These are phyloP conservation scores for Progne subis DNA, from an alignment of 2,113 vertebrate genomes.

Conservation along the genomic window DNA sequence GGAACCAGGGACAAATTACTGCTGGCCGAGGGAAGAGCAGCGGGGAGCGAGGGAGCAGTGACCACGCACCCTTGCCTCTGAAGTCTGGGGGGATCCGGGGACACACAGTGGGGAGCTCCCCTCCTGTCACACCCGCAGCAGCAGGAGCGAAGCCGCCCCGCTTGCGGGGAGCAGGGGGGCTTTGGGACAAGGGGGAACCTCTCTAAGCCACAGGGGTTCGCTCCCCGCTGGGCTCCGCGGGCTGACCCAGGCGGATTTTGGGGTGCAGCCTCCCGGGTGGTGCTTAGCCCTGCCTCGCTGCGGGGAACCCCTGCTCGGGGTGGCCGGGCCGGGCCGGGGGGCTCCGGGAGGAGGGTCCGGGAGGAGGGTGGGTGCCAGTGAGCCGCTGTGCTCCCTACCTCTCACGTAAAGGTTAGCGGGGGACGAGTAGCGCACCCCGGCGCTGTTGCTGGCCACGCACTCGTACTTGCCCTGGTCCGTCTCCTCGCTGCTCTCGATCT, in stretches of 20 bases:
- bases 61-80: not conserved
- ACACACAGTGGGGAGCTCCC: not conserved
- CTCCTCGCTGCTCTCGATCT: slow-evolving; percentile 99
- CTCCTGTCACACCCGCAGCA: not conserved
- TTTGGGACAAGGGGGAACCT: no score
- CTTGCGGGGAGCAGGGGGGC: not conserved
- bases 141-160: not conserved
- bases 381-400: slow-evolving; percentile 91
- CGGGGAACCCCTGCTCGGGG: no score
- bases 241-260: not conserved
- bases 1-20: not conserved
- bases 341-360: not conserved
- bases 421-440: slow-evolving; percentile 96
- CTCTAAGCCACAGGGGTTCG: not conserved
- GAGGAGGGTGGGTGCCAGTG: slow-evolving; percentile 4
- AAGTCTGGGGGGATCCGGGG: not conserved
- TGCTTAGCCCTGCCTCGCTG: no score
- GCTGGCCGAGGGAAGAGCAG: slow-evolving; percentile 43
- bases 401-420: slow-evolving; percentile 99
- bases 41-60: not conserved
- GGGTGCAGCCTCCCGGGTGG: not conserved
- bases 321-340: not conserved
- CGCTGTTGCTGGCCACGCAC: slow-evolving; percentile 96
- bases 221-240: not conserved
- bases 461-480: slow-evolving; percentile 99